These are phyloP conservation scores for Vanessa tameamea DNA, from an alignment of 1,140 invertebrate genomes.

Conservation along the genomic window DNA sequence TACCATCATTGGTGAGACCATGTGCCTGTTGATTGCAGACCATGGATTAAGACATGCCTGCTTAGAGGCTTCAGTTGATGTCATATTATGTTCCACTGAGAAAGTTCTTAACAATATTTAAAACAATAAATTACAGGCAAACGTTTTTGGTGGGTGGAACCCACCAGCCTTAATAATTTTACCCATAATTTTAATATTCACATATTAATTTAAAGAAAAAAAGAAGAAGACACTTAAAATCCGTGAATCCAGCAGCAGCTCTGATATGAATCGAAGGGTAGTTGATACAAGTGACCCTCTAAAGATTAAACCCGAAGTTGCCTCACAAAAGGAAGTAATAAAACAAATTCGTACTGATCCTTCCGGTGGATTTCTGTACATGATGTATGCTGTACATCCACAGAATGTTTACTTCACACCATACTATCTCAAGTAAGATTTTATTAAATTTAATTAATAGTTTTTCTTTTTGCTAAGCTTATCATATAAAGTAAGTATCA, in stretches of 20 bases:
- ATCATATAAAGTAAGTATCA: no score
- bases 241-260: slow-evolving; percentile 45
- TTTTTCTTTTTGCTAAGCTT: neutral
- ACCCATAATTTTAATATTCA: no score
- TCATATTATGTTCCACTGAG: no score
- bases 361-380: slow-evolving; percentile 83
- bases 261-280: slow-evolving; percentile 30
- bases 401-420: slow-evolving; percentile 86
- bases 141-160: no score
- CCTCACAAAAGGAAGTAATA: slow-evolving; percentile 81
- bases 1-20: no score
- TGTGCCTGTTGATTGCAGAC: no score
- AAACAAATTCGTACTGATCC: slow-evolving; percentile 74
- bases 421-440: slow-evolving; percentile 83
- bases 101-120: no score
- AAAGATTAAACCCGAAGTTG: slow-evolving; percentile 62
- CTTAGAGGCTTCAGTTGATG: no score
- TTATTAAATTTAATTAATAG: neutral
- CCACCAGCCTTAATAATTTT: no score
- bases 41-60: no score
- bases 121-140: no score
- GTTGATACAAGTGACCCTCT: slow-evolving; percentile 50
- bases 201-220: slow-evolving; percentile 34
- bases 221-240: slow-evolving; percentile 60
- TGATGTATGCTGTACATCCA: slow-evolving; percentile 85